Percentiles rank a stretch among this genome's conserved stretches.
These are phyloP conservation scores for Orchestes rusci DNA, from an alignment of 2,888 invertebrate genomes.

Conservation along the genomic window DNA sequence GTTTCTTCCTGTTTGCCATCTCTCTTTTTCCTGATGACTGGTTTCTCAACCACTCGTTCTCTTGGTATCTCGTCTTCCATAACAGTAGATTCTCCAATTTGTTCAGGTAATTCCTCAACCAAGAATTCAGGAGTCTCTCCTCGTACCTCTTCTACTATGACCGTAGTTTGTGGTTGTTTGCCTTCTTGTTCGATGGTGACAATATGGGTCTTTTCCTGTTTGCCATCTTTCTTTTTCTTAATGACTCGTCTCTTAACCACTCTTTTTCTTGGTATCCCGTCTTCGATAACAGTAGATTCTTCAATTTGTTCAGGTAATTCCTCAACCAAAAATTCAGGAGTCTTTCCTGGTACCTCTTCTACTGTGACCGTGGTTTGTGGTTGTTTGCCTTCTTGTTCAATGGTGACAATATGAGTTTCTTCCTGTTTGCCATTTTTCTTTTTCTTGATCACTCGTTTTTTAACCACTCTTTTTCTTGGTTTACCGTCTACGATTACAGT, in stretches of 20 bases:
- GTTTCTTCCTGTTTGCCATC: slow-evolving; percentile 42
- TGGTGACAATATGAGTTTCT: slow-evolving; percentile 37
- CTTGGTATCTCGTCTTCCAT: slow-evolving; percentile 40
- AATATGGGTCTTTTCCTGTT: slow-evolving; percentile 40
- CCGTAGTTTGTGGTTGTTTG: slow-evolving; percentile 41
- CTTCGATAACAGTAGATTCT: slow-evolving; percentile 29
- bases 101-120: slow-evolving; percentile 33
- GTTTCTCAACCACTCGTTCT: slow-evolving; percentile 34
- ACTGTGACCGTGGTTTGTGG: slow-evolving; percentile 28
- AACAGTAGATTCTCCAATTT: slow-evolving; percentile 30
- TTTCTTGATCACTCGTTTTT: slow-evolving; percentile 38
- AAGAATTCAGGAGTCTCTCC: slow-evolving; percentile 5
- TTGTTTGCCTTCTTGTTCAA: slow-evolving; percentile 23
- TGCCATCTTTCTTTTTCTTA: slow-evolving; percentile 40
- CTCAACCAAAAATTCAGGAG: slow-evolving; percentile 27
- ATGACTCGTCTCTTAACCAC: slow-evolving; percentile 33
- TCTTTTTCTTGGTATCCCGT: slow-evolving; percentile 31
- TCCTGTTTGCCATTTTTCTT: slow-evolving; percentile 41
- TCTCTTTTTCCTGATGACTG: slow-evolving; percentile 37
- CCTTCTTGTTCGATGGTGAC: slow-evolving; percentile 43
- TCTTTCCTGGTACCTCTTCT: slow-evolving; percentile 30
- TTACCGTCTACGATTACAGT: slow-evolving; percentile 30
- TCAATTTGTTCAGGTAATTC: slow-evolving; percentile 31
- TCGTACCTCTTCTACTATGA: slow-evolving; percentile 37
- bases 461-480: slow-evolving; percentile 32